Evolutionary conservation across 2,797 vertebrate genomes (phyloP).

Genomic region (Crocodylus rhombifer): DNA sequence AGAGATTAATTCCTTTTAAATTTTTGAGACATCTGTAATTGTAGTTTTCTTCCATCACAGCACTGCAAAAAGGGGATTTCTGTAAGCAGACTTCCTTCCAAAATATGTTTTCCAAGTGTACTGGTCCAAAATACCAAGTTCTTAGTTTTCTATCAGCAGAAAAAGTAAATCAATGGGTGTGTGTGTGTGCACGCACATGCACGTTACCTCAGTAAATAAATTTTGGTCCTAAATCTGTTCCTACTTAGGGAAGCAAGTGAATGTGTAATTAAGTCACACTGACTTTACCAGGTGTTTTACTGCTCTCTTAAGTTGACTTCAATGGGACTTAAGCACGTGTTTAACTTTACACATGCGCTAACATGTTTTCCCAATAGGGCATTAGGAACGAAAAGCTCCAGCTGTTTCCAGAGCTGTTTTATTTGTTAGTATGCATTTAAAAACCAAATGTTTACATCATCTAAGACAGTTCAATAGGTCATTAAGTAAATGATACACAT

Average conservation of each 20-base stretch:
- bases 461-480: not conserved
- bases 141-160: not conserved
- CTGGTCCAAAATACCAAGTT: not conserved
- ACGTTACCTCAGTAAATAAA: slow-evolving; percentile 2
- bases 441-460: not conserved
- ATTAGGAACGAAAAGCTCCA: not conserved
- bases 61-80: rapidly evolving
- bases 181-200: not conserved
- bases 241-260: slow-evolving; percentile 22
- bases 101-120: not conserved
- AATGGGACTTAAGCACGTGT: slow-evolving; percentile 48
- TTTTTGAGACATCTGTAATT: not conserved
- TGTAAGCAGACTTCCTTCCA: not conserved
- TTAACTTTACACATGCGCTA: not conserved
- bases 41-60: not conserved
- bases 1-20: not conserved
- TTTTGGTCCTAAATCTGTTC: not conserved
- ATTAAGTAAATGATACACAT: not conserved
- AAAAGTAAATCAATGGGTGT: not conserved
- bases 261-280: not conserved
- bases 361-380: slow-evolving; percentile 11
- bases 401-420: not conserved
- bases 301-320: not conserved
- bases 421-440: not conserved
- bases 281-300: no score